Base-by-base conservation (phyloP, 2,888 invertebrate species). In the Busseola fusca region DNA sequence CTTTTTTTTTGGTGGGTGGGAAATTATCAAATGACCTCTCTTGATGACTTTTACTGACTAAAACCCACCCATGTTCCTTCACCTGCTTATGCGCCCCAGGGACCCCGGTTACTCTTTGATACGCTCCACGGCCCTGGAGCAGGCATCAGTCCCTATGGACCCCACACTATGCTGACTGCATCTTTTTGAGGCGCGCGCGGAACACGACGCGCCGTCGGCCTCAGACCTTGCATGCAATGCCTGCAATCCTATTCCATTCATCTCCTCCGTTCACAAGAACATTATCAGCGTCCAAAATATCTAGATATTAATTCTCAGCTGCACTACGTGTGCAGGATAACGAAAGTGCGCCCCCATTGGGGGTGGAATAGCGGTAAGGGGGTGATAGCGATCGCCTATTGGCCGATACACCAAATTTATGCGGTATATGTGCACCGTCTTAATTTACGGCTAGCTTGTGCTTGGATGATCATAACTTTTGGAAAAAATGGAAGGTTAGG, bases 401-500 rank as follows among this genome's bases (percentile, higher is more conserved):
- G 89, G 84, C 80, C 85, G 91, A 91, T 91, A 90, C 85, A 82
- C 72, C 69, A 86, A 89, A 91, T 91, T 91, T 91, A 91, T 90
- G 88, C 82, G 65, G 86, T 72, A 72, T 89, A 89, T 89, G 89
- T 83, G 73, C 78, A 81, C 66, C 64, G 84, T 88, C 89, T 89
- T 90, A 90, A 90, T 90, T 90, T 90, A 90, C 84, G 84, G 62
- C 62, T n/a, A n/a, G 62, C 27, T 76, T 85, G 77, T 78, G 81
- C 70, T 30, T 37, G 76, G 64, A 59, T 54, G 2, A 21, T 75
- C 64, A 74, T 78, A 72, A 69, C 54, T 73, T 72, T 66, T 50
- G 4, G 14, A 18, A 42, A 57, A 57, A 69, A 48, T 48, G 18
- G 27, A 27, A 42, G 14, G 9, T 14, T 52, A 0, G 34, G 37